A percentile compares a stretch with the other conserved stretches of the same genome.
Evolutionary conservation across 2,797 vertebrate species (phyloP).

Genomic region (Sarcoramphus papa): DNA sequence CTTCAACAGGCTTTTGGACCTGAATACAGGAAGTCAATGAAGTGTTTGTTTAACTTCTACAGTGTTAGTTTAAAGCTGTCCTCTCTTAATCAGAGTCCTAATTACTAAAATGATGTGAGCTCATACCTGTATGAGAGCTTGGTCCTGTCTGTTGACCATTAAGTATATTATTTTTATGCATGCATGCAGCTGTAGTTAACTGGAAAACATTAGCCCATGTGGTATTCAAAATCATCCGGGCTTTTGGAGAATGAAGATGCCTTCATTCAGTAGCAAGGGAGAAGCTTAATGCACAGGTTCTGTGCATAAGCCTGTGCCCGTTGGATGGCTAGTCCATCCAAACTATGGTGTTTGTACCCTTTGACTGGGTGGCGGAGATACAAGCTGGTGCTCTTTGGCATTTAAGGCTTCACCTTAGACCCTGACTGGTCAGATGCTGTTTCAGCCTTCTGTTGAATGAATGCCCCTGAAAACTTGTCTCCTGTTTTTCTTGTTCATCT

Average conservation of each 20-base stretch:
- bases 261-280: not conserved
- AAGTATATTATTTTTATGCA: not conserved
- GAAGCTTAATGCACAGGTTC: not conserved
- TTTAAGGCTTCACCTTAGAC: not conserved
- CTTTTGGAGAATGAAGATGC: not conserved
- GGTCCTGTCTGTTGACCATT: not conserved
- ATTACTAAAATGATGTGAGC: not conserved
- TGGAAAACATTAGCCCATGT: not conserved
- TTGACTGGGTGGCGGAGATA: not conserved
- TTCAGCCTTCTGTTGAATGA: not conserved
- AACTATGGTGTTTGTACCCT: not conserved
- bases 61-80: not conserved
- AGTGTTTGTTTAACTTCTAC: not conserved
- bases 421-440: not conserved
- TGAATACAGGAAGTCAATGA: not conserved
- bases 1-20: not conserved
- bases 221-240: not conserved
- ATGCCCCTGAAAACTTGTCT: not conserved
- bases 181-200: not conserved
- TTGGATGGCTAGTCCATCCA: not conserved
- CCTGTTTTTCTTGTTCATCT: not conserved
- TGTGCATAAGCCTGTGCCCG: not conserved
- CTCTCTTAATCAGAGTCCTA: not conserved
- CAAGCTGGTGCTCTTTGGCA: not conserved
- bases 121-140: not conserved